phyloP scores from a whole-genome alignment of 1,140 invertebrate genomes.

The Mesaphorura yosii region DNA sequence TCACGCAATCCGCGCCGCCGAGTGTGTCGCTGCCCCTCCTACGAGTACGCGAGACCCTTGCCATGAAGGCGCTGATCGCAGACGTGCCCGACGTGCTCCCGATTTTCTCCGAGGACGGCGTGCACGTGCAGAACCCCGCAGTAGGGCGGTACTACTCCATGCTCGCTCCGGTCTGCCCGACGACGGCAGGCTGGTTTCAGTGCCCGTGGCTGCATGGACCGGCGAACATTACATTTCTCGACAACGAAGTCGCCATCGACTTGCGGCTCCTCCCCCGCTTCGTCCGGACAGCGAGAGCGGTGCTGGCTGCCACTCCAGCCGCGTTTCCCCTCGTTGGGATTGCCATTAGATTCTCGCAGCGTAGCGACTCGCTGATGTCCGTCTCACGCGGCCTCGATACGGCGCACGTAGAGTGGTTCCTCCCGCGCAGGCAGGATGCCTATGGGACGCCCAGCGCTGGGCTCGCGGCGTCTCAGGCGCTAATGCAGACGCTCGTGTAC shows the following conservation, averaged over 20 bases:
- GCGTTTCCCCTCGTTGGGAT: slow-evolving; percentile 13
- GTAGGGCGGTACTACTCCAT: slow-evolving; percentile 4
- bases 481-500: slow-evolving; percentile 16
- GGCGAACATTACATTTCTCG: slow-evolving; percentile 6
- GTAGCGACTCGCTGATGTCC: neutral
- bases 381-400: slow-evolving; percentile 2
- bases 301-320: slow-evolving; percentile 2
- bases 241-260: slow-evolving; percentile 16
- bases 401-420: neutral
- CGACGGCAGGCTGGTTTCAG: no score
- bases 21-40: neutral
- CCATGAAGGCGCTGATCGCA: neutral
- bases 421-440: neutral
- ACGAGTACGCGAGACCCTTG: neutral
- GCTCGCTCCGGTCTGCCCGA: slow-evolving; percentile 1
- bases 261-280: slow-evolving; percentile 1
- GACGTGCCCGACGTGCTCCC: neutral
- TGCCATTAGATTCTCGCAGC: slow-evolving; percentile 12
- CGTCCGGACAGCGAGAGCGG: slow-evolving; percentile 1
- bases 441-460: neutral
- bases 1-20: neutral
- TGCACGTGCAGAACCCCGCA: slow-evolving; percentile 9
- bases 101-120: slow-evolving; percentile 8
- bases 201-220: slow-evolving; percentile 17
- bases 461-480: slow-evolving; percentile 16